Evolutionary conservation across 2,888 invertebrate genomes (phyloP).

Genomic region (Mesochorus sp.): DNA sequence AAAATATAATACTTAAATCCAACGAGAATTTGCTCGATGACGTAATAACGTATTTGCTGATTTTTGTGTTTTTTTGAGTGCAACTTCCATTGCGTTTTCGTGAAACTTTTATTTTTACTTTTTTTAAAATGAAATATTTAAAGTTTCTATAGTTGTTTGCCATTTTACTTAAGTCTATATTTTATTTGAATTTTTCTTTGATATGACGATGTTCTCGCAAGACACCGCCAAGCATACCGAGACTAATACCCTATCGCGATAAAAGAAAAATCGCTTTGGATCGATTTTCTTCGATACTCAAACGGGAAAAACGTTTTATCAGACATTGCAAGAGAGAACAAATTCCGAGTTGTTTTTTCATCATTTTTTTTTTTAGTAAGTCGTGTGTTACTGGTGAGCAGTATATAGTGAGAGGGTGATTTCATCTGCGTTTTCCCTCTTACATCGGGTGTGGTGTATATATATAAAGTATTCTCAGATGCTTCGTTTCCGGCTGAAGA

Average conservation of each 20-base stretch:
- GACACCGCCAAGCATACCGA: not conserved
- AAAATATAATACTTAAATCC: not conserved
- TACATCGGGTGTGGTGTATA: conserved; percentile 25
- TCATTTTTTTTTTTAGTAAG: conserved; percentile 29
- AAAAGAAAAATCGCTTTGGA: conserved; percentile 17
- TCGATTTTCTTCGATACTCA: conserved; percentile 35
- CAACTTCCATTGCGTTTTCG: not conserved
- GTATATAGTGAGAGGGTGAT: conserved; percentile 5
- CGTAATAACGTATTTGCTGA: not conserved
- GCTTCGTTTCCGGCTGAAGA: conserved; percentile 48
- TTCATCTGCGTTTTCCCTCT: conserved; percentile 56
- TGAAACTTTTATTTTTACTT: not conserved
- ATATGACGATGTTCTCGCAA: no score
- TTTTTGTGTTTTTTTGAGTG: not conserved
- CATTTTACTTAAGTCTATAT: not conserved
- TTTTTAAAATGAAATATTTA: not conserved
- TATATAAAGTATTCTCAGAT: conserved; percentile 40
- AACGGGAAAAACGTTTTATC: conserved; percentile 55
- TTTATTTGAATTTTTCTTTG: no score
- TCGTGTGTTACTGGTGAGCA: conserved; percentile 40
- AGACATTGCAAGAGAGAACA: conserved; percentile 24
- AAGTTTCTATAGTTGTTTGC: not conserved
- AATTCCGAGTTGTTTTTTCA: not conserved
- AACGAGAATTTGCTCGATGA: not conserved
- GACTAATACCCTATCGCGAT: not conserved